Evolutionary conservation across 2,888 invertebrate species (phyloP).

Genomic region (Linyphia triangularis): DNA sequence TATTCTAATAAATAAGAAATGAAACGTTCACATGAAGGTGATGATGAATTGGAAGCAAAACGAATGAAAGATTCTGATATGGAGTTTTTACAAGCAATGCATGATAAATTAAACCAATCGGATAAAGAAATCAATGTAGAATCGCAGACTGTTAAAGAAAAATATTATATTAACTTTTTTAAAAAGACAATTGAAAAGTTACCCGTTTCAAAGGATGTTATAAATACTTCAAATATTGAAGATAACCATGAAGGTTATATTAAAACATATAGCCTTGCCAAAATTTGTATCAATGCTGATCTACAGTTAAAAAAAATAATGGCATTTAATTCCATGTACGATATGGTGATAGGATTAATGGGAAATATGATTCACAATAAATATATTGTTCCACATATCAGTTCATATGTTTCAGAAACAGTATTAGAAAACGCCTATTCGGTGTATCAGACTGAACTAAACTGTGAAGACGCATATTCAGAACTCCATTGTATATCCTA

Average conservation of each 20-base stretch:
- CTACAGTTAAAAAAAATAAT: constrained; percentile 18
- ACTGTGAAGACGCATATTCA: background rate
- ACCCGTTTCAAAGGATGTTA: background rate
- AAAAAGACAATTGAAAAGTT: constrained; percentile 23
- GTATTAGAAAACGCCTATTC: background rate
- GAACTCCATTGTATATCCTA: constrained; percentile 7
- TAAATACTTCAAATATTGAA: background rate
- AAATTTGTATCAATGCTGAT: constrained; percentile 5
- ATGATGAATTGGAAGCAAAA: background rate
- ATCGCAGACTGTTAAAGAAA: background rate
- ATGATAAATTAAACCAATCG: background rate
- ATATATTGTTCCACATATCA: background rate
- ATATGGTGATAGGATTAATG: background rate
- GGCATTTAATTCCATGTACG: constrained; percentile 11
- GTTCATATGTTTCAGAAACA: background rate
- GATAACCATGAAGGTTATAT: background rate
- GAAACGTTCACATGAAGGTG: constrained; percentile 32
- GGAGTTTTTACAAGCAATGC: background rate
- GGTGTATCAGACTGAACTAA: background rate
- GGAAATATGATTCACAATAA: constrained; percentile 17
- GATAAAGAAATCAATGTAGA: background rate
- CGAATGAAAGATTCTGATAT: background rate
- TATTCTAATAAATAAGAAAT: constrained; percentile 6
- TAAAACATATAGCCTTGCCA: constrained; percentile 6
- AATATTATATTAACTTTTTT: constrained; percentile 16